phyloP scores from a whole-genome alignment of 2,888 invertebrate genomes.

The Tetragonisca angustula region DNA sequence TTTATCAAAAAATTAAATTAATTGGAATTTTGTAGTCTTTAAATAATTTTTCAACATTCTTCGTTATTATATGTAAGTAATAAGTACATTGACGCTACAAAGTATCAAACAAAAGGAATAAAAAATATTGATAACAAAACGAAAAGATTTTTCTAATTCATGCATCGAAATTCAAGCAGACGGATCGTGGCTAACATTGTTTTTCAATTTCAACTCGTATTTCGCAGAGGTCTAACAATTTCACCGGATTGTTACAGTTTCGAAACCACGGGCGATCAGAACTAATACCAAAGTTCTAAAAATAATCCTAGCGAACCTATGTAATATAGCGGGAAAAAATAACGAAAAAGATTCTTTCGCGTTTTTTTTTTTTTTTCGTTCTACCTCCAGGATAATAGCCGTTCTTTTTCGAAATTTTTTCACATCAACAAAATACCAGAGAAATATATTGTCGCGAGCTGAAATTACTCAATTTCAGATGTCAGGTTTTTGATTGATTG shows the following conservation, averaged over 20 bases:
- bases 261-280: constrained; percentile 2
- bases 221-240: constrained; percentile 2
- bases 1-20: too few relatives aligned
- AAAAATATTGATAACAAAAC: too few relatives aligned
- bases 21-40: too few relatives aligned
- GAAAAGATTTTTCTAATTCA: too few relatives aligned
- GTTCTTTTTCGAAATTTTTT: background rate
- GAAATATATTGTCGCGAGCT: background rate
- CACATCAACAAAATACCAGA: background rate
- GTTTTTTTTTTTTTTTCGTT: background rate
- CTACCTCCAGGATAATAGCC: background rate
- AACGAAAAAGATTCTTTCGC: background rate
- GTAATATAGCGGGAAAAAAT: background rate
- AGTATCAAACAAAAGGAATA: too few relatives aligned
- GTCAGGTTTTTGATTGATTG: background rate
- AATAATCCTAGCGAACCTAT: background rate
- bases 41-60: too few relatives aligned
- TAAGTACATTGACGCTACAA: too few relatives aligned
- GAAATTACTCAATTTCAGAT: background rate
- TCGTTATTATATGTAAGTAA: too few relatives aligned
- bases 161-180: too few relatives aligned
- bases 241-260: background rate
- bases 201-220: constrained; percentile 5
- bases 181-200: background rate
- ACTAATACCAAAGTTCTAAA: constrained; percentile 4